Percentiles rank a stretch among this genome's conserved stretches.
Evolutionary conservation across 2,888 invertebrate genomes (phyloP).

Genomic region (Aquatica leii): DNA sequence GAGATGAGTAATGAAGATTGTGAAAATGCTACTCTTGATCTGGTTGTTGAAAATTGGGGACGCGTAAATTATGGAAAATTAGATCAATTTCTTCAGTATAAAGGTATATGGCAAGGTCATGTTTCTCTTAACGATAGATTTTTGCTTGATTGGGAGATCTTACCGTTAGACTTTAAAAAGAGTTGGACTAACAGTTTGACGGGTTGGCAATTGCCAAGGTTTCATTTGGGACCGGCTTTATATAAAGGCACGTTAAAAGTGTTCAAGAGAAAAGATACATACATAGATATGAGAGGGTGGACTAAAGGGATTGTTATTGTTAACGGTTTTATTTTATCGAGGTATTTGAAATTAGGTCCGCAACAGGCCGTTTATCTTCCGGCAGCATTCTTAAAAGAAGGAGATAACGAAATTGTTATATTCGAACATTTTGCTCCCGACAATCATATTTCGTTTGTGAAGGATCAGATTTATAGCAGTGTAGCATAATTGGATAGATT

Average conservation of each 20-base stretch:
- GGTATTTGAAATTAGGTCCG: conserved; percentile 86
- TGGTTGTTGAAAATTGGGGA: conserved; percentile 80
- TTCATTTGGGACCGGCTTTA: conserved; percentile 63
- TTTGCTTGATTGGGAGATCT: conserved; percentile 60
- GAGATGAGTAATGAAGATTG: conserved; percentile 45
- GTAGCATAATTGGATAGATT: too few species aligned
- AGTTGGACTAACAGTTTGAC: conserved; percentile 56
- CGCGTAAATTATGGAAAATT: conserved; percentile 68
- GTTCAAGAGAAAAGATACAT: conserved; percentile 73
- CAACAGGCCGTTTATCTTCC: conserved; percentile 84
- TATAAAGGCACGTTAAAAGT: conserved; percentile 64
- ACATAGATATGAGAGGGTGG: conserved; percentile 80
- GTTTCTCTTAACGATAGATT: conserved; percentile 59
- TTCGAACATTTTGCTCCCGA: conserved; percentile 50
- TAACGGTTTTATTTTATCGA: conserved; percentile 85
- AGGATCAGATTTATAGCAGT: neutral
- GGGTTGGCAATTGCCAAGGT: conserved; percentile 55
- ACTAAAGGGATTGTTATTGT: conserved; percentile 85
- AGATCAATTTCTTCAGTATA: conserved; percentile 58
- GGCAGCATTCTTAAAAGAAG: conserved; percentile 70
- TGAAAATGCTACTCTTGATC: conserved; percentile 54
- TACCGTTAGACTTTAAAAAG: conserved; percentile 62
- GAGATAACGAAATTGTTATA: conserved; percentile 53
- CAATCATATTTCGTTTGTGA: neutral
- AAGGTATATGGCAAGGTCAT: conserved; percentile 59